These are phyloP conservation scores for Seira musarum DNA, from an alignment of 2,888 invertebrate species.

Conservation along the genomic window DNA sequence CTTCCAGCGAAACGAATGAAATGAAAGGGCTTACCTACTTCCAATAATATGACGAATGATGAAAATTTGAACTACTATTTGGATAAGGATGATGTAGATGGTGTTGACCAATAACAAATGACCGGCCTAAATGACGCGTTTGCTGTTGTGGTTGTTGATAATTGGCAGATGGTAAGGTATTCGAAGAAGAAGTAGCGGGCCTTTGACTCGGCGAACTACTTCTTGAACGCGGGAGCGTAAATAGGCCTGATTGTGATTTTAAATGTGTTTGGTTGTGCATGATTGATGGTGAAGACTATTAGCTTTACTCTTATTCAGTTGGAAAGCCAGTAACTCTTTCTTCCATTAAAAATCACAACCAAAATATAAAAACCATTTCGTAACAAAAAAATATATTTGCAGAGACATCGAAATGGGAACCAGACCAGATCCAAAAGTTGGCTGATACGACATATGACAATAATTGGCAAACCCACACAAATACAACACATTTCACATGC, in stretches of 20 bases:
- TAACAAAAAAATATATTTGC: background rate
- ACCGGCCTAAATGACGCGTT: background rate
- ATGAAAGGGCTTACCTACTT: slow-evolving; percentile 4
- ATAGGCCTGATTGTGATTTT: background rate
- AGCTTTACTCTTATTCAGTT: background rate
- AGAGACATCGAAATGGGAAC: background rate
- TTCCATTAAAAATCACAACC: background rate
- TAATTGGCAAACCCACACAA: too few relatives aligned
- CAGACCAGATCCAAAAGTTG: too few relatives aligned
- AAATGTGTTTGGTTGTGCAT: background rate
- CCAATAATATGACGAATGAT: background rate
- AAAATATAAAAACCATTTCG: background rate
- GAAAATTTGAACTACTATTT: too few relatives aligned
- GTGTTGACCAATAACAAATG: background rate
- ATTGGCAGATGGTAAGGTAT: background rate
- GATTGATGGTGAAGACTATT: background rate
- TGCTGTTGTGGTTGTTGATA: background rate
- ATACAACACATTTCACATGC: slow-evolving; percentile 1
- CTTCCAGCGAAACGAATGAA: background rate
- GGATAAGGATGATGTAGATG: background rate
- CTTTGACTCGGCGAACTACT: background rate
- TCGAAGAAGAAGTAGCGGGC: background rate
- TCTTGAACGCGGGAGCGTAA: background rate
- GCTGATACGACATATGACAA: too few relatives aligned
- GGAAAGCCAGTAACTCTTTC: background rate